Evolutionary conservation across 2,113 vertebrate species (phyloP), one percentile per base, ranked within the genome.

Genomic region (Neodon shergylaensis): DNA sequence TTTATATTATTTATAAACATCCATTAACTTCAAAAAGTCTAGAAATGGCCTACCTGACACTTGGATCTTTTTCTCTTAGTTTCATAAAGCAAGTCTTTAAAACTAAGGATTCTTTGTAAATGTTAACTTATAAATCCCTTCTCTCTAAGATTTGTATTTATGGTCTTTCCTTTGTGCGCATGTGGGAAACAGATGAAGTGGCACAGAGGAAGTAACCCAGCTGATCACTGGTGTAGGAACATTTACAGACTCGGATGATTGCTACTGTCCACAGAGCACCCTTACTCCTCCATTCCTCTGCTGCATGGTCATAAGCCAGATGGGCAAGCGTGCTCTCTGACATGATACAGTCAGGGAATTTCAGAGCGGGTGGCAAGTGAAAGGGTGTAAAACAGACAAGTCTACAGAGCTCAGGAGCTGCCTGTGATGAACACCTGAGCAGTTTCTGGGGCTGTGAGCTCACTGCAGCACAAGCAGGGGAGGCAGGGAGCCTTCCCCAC

Each of bases 1-100:
- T 92, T 74, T 63, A 16, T 63, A 17, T 42, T 63, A 63, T 16
- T 63, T 28, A 36, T 49, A 82, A 88, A 94, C 42, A 63, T 89
- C 19, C n/a, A 65, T 21, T 52, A 90, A 95, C 33, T 82, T 91
- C n/a, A 65, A 78, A 95, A 49, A 66, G 9, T 84, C n/a, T 12
- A 92, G 89, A 77, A 84, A 33, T 0, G 88, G 66, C 24, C 58
- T 63, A 42, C 9, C 26, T 76, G 87, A 74, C 17, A 90, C 26
- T 91, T 73, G 31, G 36, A 58, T 68, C 65, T 83, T 83, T 22
- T 77, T 70, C 42, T 68, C 24, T 44, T 66, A 49, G 65, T 92
- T 87, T 93, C n/a, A 70, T 58, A 83, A 82, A 93, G 47, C 1
- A 74, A 17, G 10, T 81, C 36, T 83, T 90, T 19, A 54, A 39